These are phyloP conservation scores for Echinarachnius parma DNA, from an alignment of 53 echinoderm and acorn worm species.

Conservation along the genomic window DNA sequence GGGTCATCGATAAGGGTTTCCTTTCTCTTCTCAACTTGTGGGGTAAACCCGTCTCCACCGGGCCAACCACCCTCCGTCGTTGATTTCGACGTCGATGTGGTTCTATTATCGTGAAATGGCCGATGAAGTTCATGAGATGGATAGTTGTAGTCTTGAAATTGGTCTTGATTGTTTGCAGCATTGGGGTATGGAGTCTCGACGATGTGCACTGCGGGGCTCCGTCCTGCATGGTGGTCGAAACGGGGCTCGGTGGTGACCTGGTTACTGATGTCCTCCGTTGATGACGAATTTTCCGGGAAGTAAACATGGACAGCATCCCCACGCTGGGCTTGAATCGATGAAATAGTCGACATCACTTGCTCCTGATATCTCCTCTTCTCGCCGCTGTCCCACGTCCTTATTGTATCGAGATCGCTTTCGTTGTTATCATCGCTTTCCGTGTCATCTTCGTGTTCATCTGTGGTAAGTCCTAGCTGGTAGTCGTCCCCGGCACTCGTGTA, in stretches of 20 bases:
- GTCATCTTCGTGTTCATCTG: constrained; percentile 6
- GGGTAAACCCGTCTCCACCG: constrained; percentile 15
- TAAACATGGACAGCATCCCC: constrained; percentile 24
- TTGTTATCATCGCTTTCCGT: constrained; percentile 10
- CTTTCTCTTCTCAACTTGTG: background rate
- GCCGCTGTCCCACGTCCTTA: constrained; percentile 21
- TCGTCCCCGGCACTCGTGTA: constrained; percentile 43
- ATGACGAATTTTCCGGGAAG: constrained; percentile 20
- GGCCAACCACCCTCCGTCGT: constrained; percentile 12
- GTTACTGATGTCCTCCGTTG: constrained; percentile 24
- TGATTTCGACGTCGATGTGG: background rate
- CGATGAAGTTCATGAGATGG: background rate
- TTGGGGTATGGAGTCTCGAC: constrained; percentile 31
- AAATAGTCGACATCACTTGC: constrained; percentile 2
- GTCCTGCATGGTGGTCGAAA: background rate
- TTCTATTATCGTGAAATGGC: background rate
- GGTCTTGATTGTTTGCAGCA: constrained; percentile 22
- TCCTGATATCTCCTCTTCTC: constrained; percentile 1
- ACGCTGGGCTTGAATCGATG: constrained; percentile 21
- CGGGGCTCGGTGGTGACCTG: constrained; percentile 3
- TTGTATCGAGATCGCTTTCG: constrained; percentile 27
- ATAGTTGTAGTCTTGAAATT: constrained; percentile 20
- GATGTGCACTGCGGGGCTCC: constrained; percentile 33
- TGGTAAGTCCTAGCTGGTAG: constrained; percentile 29
- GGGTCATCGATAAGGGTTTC: constrained; percentile 20